These are phyloP conservation scores for Cylindroiulus punctatus DNA, from an alignment of 2,888 invertebrate genomes.

Conservation along the genomic window DNA sequence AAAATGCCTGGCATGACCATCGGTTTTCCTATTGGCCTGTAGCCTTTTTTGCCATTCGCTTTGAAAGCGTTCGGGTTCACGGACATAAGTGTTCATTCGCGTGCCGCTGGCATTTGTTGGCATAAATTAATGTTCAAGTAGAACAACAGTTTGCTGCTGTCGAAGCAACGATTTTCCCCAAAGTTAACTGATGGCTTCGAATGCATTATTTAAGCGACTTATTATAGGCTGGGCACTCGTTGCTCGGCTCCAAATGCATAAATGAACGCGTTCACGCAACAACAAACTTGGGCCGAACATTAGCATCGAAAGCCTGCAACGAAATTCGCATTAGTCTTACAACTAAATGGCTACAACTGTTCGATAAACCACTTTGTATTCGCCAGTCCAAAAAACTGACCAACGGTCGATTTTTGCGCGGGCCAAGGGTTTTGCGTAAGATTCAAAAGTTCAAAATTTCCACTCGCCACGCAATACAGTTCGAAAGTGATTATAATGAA, in stretches of 20 bases:
- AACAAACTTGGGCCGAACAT: not conserved
- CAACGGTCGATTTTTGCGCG: not conserved
- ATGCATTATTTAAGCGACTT: slow-evolving; percentile 43
- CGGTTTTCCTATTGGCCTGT: slow-evolving; percentile 45
- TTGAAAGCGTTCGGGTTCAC: slow-evolving; percentile 27
- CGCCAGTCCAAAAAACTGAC: not conserved
- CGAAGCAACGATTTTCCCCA: slow-evolving; percentile 16
- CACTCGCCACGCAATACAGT: no score
- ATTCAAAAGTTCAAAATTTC: no score
- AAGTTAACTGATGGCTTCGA: slow-evolving; percentile 42
- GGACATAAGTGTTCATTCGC: slow-evolving; percentile 44
- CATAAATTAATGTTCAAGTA: slow-evolving; percentile 47
- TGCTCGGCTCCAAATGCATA: not conserved
- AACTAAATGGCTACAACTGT: not conserved
- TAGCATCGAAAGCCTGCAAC: not conserved
- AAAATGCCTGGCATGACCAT: slow-evolving; percentile 40
- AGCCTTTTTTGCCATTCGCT: slow-evolving; percentile 37
- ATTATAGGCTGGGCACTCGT: not conserved
- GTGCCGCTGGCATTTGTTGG: slow-evolving; percentile 43
- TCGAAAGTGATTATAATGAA: no score
- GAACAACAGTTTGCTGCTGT: slow-evolving; percentile 42
- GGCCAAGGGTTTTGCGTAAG: not conserved
- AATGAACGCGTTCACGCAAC: slow-evolving; percentile 22
- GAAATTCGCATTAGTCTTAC: not conserved
- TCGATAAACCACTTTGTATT: not conserved